These are phyloP conservation scores for Axea sp. DNA, from an alignment of 2,888 invertebrate species.

Conservation along the genomic window DNA sequence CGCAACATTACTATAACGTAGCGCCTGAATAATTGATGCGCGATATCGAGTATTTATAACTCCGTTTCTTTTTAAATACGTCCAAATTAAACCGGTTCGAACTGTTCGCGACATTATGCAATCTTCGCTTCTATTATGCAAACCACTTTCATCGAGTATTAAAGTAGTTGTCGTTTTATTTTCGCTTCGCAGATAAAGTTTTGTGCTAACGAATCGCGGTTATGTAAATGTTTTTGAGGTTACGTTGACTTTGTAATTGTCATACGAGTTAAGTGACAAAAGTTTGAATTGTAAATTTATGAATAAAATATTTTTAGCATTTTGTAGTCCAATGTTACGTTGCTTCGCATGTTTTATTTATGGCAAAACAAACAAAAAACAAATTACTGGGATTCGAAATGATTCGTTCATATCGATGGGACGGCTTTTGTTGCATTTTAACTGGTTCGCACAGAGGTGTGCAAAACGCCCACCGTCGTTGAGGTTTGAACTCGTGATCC, in stretches of 20 bases:
- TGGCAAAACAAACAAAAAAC: too few relatives aligned
- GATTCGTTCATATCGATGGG: too few relatives aligned
- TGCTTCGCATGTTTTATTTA: too few relatives aligned
- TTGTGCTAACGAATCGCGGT: slow-evolving; percentile 1
- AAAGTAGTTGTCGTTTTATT: slow-evolving; percentile 28
- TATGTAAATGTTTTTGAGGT: slow-evolving; percentile 13
- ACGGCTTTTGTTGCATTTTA: too few relatives aligned
- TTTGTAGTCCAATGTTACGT: too few relatives aligned
- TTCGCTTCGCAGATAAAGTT: slow-evolving; percentile 20
- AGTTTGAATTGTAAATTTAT: too few relatives aligned
- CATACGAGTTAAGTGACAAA: too few relatives aligned
- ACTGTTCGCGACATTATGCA: slow-evolving; percentile 26
- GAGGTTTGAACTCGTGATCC: too few relatives aligned
- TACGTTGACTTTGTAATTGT: not conserved
- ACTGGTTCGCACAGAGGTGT: too few relatives aligned
- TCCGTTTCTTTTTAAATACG: slow-evolving; percentile 22
- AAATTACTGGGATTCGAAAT: too few relatives aligned
- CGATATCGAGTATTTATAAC: slow-evolving; percentile 32
- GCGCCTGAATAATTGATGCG: slow-evolving; percentile 39
- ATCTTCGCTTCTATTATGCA: slow-evolving; percentile 23
- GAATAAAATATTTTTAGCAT: too few relatives aligned
- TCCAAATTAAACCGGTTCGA: slow-evolving; percentile 33
- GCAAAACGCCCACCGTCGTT: too few relatives aligned
- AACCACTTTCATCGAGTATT: slow-evolving; percentile 22
- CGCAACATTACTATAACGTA: slow-evolving; percentile 33